A percentile compares a stretch with the other conserved stretches of the same genome.
phyloP scores from a whole-genome alignment of 2,797 vertebrate genomes.

The Pterois miles region DNA sequence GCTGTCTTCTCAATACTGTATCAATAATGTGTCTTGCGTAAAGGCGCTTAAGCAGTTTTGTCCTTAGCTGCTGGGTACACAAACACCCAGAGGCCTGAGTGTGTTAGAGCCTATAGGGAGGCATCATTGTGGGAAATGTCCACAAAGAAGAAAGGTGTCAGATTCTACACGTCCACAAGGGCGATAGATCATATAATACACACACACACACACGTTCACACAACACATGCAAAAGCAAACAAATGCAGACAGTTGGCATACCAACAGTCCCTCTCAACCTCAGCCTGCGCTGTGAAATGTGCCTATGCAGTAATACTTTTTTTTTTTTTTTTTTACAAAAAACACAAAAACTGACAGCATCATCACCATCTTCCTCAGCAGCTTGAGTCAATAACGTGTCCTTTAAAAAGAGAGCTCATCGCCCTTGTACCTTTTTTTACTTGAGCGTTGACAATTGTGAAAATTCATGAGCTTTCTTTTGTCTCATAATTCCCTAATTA shows the following conservation, averaged over 20 bases:
- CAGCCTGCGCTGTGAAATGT: not conserved
- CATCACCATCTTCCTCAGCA: not conserved
- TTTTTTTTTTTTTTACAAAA: not conserved
- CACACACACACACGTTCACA: not conserved
- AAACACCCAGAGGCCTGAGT: not conserved
- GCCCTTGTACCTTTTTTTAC: no score
- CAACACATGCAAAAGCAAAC: constrained; percentile 6
- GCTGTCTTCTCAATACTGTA: not conserved
- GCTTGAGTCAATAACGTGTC: not conserved
- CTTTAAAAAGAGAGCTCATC: not conserved
- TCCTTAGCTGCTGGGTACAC: not conserved
- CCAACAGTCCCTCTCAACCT: not conserved
- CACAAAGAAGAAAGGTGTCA: constrained; percentile 60
- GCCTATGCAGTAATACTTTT: not conserved
- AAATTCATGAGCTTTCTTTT: no score
- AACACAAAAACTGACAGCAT: not conserved
- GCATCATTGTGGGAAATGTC: constrained; percentile 68
- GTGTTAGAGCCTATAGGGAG: not conserved
- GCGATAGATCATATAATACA: constrained; percentile 1
- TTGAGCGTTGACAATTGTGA: no score
- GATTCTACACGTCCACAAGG: constrained; percentile 64
- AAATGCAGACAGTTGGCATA: not conserved
- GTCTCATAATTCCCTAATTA: no score
- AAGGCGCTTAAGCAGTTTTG: not conserved
- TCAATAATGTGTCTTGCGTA: not conserved